These are phyloP conservation scores for Gerris lacustris DNA, from an alignment of 2,888 invertebrate genomes.

Conservation along the genomic window DNA sequence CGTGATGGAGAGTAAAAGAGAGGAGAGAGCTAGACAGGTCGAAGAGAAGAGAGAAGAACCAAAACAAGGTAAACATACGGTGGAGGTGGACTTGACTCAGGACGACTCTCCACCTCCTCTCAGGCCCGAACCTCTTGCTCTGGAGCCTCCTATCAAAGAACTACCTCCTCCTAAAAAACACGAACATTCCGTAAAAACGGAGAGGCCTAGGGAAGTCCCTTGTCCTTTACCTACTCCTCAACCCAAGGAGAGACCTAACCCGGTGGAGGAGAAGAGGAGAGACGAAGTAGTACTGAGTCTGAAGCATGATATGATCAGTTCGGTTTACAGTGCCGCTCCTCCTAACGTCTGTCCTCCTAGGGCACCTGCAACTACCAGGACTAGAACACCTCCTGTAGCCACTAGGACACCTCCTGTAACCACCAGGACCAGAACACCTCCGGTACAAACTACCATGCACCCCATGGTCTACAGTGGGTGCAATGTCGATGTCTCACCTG, in stretches of 20 bases:
- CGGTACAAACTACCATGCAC: not conserved
- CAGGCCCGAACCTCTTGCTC: conserved; percentile 12
- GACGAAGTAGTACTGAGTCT: not conserved
- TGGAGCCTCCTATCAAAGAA: not conserved
- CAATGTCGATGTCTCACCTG: conserved; percentile 19
- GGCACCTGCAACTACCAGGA: not conserved
- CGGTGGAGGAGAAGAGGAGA: not conserved
- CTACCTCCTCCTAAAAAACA: not conserved
- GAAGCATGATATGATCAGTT: not conserved
- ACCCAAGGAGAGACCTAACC: not conserved
- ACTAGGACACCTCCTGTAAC: not conserved
- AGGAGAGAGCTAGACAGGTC: not conserved
- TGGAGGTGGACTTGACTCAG: conserved; percentile 38
- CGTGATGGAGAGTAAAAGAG: not conserved
- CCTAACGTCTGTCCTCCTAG: not conserved
- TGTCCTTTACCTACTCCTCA: not conserved
- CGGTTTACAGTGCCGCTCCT: not conserved
- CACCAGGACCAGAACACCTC: not conserved
- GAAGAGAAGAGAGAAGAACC: conserved; percentile 33
- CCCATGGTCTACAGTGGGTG: conserved; percentile 14
- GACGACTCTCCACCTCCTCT: conserved; percentile 27
- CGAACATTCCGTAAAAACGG: not conserved
- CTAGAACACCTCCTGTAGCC: not conserved
- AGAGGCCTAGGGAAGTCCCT: not conserved
- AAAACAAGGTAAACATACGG: conserved; percentile 36